phyloP scores from a whole-genome alignment of 2,113 vertebrate species.

The Leuciscus idus region DNA sequence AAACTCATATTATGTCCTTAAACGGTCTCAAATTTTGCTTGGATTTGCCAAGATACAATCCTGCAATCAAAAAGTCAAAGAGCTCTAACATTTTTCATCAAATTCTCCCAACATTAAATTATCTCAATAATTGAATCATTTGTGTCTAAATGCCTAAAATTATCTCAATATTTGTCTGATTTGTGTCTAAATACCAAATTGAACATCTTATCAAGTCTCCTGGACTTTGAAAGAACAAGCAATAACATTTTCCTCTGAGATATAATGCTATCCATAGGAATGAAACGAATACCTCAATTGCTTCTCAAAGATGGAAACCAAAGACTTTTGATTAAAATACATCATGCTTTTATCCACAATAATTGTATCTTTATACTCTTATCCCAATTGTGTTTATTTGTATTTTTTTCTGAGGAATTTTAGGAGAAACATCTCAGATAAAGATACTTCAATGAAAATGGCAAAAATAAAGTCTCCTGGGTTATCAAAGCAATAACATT shows the following conservation, averaged over 20 bases:
- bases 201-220: background rate
- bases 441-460: background rate
- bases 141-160: background rate
- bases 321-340: background rate
- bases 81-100: background rate
- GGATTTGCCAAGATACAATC: background rate
- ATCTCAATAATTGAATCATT: background rate
- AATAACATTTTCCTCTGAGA: background rate
- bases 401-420: background rate
- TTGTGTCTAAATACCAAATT: background rate
- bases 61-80: background rate
- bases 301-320: background rate
- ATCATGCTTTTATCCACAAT: background rate
- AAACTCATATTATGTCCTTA: background rate
- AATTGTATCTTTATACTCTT: too few relatives aligned
- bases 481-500: background rate
- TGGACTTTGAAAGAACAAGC: background rate
- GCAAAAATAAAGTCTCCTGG: background rate
- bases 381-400: background rate
- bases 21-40: background rate
- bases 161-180: background rate
- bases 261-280: background rate
- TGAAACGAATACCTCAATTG: background rate
- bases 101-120: background rate
- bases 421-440: background rate